Conservation (phyloP, 2,113 vertebrate genomes). For the Zapornia atra region DNA sequence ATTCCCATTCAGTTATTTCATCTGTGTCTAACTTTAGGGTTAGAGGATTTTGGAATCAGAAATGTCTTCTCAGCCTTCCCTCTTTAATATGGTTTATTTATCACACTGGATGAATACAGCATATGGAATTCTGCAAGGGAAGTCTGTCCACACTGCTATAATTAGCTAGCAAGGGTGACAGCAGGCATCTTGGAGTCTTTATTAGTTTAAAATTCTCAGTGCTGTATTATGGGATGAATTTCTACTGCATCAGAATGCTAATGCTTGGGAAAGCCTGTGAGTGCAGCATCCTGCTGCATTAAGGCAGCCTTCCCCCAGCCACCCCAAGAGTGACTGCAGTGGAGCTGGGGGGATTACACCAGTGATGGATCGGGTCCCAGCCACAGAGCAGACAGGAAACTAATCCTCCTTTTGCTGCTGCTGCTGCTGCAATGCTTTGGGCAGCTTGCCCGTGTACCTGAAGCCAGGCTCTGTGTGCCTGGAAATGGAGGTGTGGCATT, state of each 20-base stretch:
- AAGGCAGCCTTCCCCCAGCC: neutral
- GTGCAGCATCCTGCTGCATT: neutral
- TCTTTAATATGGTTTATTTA: neutral
- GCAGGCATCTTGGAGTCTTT: constrained; percentile 22
- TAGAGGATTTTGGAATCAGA: neutral
- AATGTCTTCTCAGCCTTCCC: neutral
- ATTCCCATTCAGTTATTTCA: neutral
- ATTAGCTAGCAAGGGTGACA: constrained; percentile 1
- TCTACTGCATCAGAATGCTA: neutral
- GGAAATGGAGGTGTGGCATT: neutral
- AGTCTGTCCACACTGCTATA: neutral
- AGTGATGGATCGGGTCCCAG: neutral
- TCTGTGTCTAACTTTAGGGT: neutral
- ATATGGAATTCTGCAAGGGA: constrained; percentile 16
- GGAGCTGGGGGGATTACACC: neutral
- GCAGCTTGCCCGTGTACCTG: neutral
- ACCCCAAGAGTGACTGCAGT: neutral
- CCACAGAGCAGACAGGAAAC: neutral
- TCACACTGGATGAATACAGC: neutral
- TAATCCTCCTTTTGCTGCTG: neutral
- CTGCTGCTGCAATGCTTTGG: neutral
- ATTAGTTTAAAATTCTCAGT: constrained; percentile 6
- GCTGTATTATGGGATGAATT: neutral
- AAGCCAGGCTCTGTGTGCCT: neutral
- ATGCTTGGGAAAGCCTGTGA: neutral